These are phyloP conservation scores for Gambusia yucatana DNA, from an alignment of 2,797 vertebrate genomes.

Conservation along the genomic window DNA sequence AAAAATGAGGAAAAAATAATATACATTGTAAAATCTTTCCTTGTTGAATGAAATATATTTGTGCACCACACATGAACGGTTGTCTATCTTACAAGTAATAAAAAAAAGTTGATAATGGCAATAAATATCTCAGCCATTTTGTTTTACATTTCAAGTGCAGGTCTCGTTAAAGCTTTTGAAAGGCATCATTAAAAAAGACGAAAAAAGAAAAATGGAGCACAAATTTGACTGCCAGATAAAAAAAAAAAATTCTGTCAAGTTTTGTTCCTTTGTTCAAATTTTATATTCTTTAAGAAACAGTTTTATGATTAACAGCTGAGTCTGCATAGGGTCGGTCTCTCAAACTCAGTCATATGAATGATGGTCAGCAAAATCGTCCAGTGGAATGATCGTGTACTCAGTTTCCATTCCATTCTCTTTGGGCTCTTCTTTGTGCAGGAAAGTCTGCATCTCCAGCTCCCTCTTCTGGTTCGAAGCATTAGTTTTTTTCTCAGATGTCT, in stretches of 20 bases:
- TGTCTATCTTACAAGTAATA: conserved; percentile 2
- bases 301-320: conserved; percentile 20
- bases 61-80: neutral
- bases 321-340: conserved; percentile 15
- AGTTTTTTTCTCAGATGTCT: conserved; percentile 69
- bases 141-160: conserved; percentile 5
- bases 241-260: neutral
- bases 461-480: conserved; percentile 71
- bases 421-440: conserved; percentile 81
- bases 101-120: neutral
- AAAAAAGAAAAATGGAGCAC: neutral
- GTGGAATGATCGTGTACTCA: conserved; percentile 78
- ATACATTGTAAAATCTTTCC: conserved; percentile 30
- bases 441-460: conserved; percentile 88
- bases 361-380: conserved; percentile 67
- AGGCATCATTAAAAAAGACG: conserved; percentile 1
- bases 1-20: neutral
- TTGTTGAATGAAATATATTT: conserved; percentile 26
- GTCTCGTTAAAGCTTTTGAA: conserved; percentile 13
- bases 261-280: conserved; percentile 23
- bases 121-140: conserved; percentile 47
- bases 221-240: conserved; percentile 3
- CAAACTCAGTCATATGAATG: conserved; percentile 47
- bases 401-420: conserved; percentile 69
- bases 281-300: conserved; percentile 21